Evolutionary conservation across 1,140 invertebrate genomes (phyloP).

Genomic region (Saccostrea glomerata): DNA sequence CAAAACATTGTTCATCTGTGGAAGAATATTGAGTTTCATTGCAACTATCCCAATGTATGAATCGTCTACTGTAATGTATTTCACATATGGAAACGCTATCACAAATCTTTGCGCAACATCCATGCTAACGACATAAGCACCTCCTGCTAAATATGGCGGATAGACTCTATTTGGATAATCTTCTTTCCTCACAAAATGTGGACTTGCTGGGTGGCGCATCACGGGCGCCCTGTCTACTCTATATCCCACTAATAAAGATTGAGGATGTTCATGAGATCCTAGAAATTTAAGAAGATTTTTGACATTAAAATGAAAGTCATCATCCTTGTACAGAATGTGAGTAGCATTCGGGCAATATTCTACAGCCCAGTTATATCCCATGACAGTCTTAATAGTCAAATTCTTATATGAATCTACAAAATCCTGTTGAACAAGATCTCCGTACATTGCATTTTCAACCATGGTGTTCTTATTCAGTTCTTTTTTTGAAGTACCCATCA

Average conservation of each 20-base stretch:
- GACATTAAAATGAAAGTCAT: constrained; percentile 47
- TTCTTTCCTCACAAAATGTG: constrained; percentile 24
- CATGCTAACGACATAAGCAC: constrained; percentile 35
- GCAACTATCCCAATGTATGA: constrained; percentile 53
- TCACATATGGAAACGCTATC: constrained; percentile 43
- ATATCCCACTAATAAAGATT: neutral
- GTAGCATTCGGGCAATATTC: constrained; percentile 26
- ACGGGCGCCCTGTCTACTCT: neutral
- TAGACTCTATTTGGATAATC: constrained; percentile 15
- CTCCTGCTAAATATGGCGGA: constrained; percentile 43
- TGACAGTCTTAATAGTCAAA: constrained; percentile 50
- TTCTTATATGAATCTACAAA: constrained; percentile 52
- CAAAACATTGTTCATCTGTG: constrained; percentile 7
- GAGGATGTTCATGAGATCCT: neutral
- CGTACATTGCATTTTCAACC: constrained; percentile 38
- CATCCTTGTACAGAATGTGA: constrained; percentile 47
- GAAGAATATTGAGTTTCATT: constrained; percentile 36
- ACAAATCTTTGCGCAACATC: constrained; percentile 36
- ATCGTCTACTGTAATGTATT: constrained; percentile 52
- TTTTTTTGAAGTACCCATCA: constrained; percentile 42
- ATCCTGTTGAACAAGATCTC: constrained; percentile 52
- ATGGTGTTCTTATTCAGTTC: constrained; percentile 11
- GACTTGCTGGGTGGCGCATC: neutral
- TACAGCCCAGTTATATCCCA: constrained; percentile 50
- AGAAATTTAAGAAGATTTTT: constrained; percentile 42